Base-by-base conservation (phyloP, 2,888 invertebrate species). In the Phaedon cochleariae region DNA sequence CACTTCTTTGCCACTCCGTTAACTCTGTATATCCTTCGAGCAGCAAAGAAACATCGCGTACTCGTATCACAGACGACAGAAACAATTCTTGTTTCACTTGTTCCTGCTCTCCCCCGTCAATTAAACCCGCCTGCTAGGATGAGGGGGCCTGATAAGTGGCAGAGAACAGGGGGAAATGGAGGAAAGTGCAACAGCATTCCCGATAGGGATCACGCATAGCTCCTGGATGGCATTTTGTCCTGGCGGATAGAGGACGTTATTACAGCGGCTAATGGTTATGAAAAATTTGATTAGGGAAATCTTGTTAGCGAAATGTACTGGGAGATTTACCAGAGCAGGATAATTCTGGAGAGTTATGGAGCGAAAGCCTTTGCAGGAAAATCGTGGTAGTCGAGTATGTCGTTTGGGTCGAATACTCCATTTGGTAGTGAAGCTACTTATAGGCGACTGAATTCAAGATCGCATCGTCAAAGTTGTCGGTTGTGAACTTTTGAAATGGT, bases 91-190 rank as follows among this genome's bases (percentile, higher is more conserved):
- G 46, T 64, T 67, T 64, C 53, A 58, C 51, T 69, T 65, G 68
- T 72, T 72, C 67, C 68, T 60, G 64, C 63, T 61, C 71, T 69
- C 63, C 62, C 63, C 64, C 57, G 68, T 72, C 71, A 72, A 72
- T 72, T 70, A 69, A 68, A 66, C 65, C 66, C 68, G 59, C 55
- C 59, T 31, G 21, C 26, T 29, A 26, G 46, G 68, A 66, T 64
- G 63, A 15, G 15, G 41, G 64, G 45, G 46, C 46, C 62, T 54
- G 67, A 68, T 67, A 69, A 64, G 62, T 61, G 26, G 31, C 51
- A 22, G 26, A 45, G 57, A 45, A 45, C 26, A 57, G 31, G 45
- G 37, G 22, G 57, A 66, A 53, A 60, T 49, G 59, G 64, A n/a
- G 62, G 62, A 26, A 53, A 62, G 51, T 64, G 67, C 59, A 65